Percentiles rank a stretch among this genome's conserved stretches.
Conservation (phyloP, 2,113 vertebrate genomes). For the Crotalus tigris region DNA sequence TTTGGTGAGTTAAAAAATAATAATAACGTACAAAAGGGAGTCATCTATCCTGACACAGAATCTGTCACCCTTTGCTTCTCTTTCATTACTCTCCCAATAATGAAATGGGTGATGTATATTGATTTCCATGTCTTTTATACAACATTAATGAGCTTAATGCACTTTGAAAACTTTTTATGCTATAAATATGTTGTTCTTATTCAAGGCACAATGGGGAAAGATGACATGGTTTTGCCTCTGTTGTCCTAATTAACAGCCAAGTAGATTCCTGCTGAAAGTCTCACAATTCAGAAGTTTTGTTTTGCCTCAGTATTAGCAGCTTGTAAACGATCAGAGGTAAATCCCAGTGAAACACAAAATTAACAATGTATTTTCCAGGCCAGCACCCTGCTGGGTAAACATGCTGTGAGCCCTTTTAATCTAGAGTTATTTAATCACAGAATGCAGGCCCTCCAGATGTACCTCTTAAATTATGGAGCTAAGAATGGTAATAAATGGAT, state of each 20-base stretch:
- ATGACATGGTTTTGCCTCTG: constrained; percentile 50
- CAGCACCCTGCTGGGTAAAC: constrained; percentile 62
- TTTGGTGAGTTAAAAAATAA: constrained; percentile 76
- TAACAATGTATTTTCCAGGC: constrained; percentile 68
- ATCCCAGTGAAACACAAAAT: constrained; percentile 68
- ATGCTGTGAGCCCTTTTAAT: constrained; percentile 72
- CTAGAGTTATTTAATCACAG: constrained; percentile 71
- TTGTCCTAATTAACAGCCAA: constrained; percentile 66
- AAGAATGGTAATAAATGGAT: constrained; percentile 63
- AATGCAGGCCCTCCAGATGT: constrained; percentile 66
- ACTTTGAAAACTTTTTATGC: constrained; percentile 39
- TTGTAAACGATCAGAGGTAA: constrained; percentile 64
- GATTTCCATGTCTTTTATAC: not conserved
- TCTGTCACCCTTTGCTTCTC: not conserved
- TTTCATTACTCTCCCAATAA: not conserved
- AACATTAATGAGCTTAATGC: constrained; percentile 43
- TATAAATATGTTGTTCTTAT: constrained; percentile 52
- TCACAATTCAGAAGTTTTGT: constrained; percentile 58
- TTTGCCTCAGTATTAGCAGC: constrained; percentile 55
- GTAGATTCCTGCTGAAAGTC: constrained; percentile 54
- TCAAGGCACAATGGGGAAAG: constrained; percentile 59
- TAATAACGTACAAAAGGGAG: not conserved
- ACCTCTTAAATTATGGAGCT: constrained; percentile 76
- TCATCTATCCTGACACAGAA: not conserved
- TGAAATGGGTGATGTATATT: constrained; percentile 16